Base-by-base conservation (phyloP, 2,888 invertebrate genomes). In the Cancer borealis region DNA sequence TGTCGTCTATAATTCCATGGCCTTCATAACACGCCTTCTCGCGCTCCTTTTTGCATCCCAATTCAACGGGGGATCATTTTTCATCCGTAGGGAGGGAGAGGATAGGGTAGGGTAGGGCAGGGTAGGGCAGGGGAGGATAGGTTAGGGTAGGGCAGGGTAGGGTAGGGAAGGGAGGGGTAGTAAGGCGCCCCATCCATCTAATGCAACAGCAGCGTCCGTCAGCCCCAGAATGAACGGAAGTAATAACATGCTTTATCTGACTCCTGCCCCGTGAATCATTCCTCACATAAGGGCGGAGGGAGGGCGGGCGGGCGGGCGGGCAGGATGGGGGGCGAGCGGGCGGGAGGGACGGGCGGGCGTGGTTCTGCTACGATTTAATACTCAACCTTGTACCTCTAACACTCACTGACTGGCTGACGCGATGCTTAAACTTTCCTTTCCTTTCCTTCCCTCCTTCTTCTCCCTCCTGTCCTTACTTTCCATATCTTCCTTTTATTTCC, bases 231-330 rank as follows among this genome's bases (percentile, higher is more conserved):
- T 73, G 73, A 73, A 73, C 73, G 73, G 73, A 73, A 73, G 73
- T 73, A 73, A 73, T 73, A 73, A 73, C 73, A 73, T 73, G 73
- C 73, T 73, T 73, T 73, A 73, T 73, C 73, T 73, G 73, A 21
- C 73, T 73, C 73, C 54, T 3, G n/a, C 21, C 3, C 73, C 73
- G 73, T 73, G 73, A 73, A 73, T 73, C 73, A 73, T 21, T 73
- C 73, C 21, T 73, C 73, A 21, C 73, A 73, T 73, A 73, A 73
- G 73, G 73, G 66, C n/a, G 66, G 66, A 21, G n/a, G 66, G 66
- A 21, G 5, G 6, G n/a, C 2, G 66, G n/a, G n/a, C 4, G n/a
- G 66, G 66, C n/a, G 66, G 66, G n/a, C 21, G 66, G 54, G 54
- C 1, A 3, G 14, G 66, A 66, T n/a, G 66, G n/a, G 66, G n/a